These are phyloP conservation scores for Mastomys natalensis DNA, from an alignment of 2,113 vertebrate species.

Conservation along the genomic window DNA sequence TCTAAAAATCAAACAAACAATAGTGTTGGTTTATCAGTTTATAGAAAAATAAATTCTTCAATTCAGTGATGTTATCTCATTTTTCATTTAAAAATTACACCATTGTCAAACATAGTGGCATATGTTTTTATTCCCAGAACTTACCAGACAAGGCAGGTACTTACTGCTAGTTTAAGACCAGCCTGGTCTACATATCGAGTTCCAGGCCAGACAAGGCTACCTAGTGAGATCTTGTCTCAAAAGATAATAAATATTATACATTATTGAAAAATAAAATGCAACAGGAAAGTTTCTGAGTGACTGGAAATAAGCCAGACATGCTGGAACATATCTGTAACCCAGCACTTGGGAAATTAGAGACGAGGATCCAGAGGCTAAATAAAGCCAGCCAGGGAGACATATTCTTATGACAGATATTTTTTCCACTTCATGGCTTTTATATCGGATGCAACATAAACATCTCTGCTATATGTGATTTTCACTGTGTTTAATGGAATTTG, in stretches of 20 bases:
- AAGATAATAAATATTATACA: background rate
- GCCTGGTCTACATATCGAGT: background rate
- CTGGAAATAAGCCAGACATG: background rate
- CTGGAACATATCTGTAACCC: background rate
- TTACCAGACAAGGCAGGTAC: background rate
- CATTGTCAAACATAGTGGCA: background rate
- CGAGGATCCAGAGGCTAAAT: background rate
- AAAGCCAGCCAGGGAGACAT: background rate
- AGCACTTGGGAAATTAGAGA: background rate
- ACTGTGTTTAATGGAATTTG: background rate
- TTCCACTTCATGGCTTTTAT: background rate
- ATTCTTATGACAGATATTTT: background rate
- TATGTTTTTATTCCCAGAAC: background rate
- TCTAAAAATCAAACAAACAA: slow-evolving; percentile 7
- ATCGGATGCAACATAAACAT: background rate
- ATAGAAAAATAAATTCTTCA: background rate
- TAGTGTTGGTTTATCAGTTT: background rate
- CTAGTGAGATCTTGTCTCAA: background rate
- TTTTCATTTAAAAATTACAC: slow-evolving; percentile 22
- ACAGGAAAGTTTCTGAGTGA: background rate
- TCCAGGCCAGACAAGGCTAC: background rate
- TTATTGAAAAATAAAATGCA: background rate
- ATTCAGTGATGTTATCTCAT: background rate
- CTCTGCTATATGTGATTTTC: background rate
- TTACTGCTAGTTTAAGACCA: background rate